These are phyloP conservation scores for Sphenopsis melanotis DNA, from an alignment of 2,797 vertebrate species.

Conservation along the genomic window DNA sequence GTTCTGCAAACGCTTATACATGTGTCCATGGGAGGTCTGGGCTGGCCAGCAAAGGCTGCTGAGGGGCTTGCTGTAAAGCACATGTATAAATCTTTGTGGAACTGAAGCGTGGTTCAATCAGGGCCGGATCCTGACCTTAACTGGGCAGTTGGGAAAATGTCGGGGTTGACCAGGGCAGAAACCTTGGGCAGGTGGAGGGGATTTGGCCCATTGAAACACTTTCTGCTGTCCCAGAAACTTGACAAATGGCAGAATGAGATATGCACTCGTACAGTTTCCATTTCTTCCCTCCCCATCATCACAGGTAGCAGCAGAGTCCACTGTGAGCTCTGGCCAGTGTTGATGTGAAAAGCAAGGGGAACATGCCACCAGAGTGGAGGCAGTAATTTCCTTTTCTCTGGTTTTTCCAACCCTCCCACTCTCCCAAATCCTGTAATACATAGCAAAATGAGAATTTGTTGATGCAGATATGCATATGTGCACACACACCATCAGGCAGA, in stretches of 20 bases:
- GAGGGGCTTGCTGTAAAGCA: neutral
- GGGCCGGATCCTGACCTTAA: neutral
- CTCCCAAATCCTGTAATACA: neutral
- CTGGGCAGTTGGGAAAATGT: neutral
- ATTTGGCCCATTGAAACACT: conserved; percentile 8
- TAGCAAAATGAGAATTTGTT: neutral
- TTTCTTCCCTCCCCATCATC: conserved; percentile 17
- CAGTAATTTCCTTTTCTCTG: conserved; percentile 23
- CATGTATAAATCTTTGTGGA: neutral
- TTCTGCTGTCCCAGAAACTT: conserved; percentile 35
- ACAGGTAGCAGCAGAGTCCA: neutral
- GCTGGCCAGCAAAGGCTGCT: neutral
- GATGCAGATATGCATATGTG: neutral
- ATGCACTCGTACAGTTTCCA: neutral
- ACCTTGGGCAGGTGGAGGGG: neutral
- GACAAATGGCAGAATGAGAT: neutral
- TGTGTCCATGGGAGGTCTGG: neutral
- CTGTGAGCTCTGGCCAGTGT: neutral
- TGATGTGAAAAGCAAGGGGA: conserved; percentile 46
- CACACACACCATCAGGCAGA: neutral
- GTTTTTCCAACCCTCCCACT: neutral
- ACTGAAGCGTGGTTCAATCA: neutral
- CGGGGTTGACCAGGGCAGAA: neutral
- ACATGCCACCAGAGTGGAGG: neutral
- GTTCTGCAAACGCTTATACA: neutral